Conservation (phyloP, 2,797 vertebrate species). For the Phataginus tetradactyla region DNA sequence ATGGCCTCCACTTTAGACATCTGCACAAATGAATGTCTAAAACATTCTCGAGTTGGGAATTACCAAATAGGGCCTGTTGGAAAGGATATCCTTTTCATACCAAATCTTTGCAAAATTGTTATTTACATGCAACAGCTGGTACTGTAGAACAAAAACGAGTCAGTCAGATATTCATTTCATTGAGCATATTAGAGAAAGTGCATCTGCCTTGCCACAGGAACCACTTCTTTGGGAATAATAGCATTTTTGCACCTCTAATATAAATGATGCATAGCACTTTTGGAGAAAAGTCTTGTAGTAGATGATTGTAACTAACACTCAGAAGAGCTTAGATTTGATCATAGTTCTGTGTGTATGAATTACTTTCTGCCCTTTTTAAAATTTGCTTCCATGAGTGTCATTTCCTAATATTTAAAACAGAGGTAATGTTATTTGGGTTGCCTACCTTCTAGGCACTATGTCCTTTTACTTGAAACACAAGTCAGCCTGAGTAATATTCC, state of each 20-base stretch:
- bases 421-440: not conserved
- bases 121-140: constrained; percentile 61
- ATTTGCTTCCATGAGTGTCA: not conserved
- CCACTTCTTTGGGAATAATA: constrained; percentile 33
- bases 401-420: constrained; percentile 20
- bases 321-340: not conserved
- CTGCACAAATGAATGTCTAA: constrained; percentile 42
- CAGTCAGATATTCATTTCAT: constrained; percentile 69
- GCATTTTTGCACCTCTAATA: constrained; percentile 28
- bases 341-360: not conserved
- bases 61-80: not conserved
- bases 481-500: not conserved
- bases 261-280: constrained; percentile 19
- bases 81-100: constrained; percentile 52
- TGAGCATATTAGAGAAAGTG: constrained; percentile 33
- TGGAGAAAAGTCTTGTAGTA: constrained; percentile 56
- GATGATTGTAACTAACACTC: not conserved
- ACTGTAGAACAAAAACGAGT: constrained; percentile 32
- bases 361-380: not conserved
- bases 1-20: not conserved
- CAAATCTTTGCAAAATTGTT: constrained; percentile 53
- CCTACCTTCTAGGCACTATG: not conserved
- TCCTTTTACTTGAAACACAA: not conserved
- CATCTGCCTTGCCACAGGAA: constrained; percentile 45
- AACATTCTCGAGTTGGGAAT: constrained; percentile 52